Evolutionary conservation across 1,140 invertebrate genomes (phyloP).

Genomic region (Palaemon carinicauda): DNA sequence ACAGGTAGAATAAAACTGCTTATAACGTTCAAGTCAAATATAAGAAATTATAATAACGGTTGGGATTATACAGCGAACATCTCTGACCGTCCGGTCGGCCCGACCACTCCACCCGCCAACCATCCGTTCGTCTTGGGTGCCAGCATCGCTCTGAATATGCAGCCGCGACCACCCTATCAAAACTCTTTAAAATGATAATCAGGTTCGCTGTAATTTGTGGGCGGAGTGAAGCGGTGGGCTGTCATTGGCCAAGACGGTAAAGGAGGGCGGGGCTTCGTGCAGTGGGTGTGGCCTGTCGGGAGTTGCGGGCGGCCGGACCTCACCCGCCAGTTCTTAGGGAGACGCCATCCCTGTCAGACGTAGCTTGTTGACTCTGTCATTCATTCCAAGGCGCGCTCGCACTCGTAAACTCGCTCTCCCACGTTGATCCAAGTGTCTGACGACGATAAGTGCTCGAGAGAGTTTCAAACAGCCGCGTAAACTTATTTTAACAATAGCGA

Average conservation of each 20-base stretch:
- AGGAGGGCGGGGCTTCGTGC: constrained; percentile 14
- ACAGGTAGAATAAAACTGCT: too few species aligned
- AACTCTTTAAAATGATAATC: constrained; percentile 58
- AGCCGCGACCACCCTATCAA: constrained; percentile 26
- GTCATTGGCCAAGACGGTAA: constrained; percentile 31
- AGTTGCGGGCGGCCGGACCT: constrained; percentile 10
- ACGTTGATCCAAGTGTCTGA: background rate
- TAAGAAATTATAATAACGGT: too few species aligned
- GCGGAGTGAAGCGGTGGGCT: constrained; percentile 19
- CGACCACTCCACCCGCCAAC: background rate
- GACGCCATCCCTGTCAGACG: constrained; percentile 33
- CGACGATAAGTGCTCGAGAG: too few species aligned
- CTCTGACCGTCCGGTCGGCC: background rate
- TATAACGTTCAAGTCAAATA: too few species aligned
- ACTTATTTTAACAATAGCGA: too few species aligned
- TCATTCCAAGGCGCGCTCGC: background rate
- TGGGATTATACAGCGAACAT: too few species aligned
- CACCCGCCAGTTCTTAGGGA: constrained; percentile 37
- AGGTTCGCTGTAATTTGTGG: constrained; percentile 51
- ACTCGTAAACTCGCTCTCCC: constrained; percentile 4
- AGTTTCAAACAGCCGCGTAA: too few species aligned
- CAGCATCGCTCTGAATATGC: constrained; percentile 45
- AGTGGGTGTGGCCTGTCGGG: constrained; percentile 28
- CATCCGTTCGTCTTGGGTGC: background rate
- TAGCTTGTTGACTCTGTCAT: background rate